These are phyloP conservation scores for Marmota monax DNA, from an alignment of 2,113 vertebrate genomes.

Conservation along the genomic window DNA sequence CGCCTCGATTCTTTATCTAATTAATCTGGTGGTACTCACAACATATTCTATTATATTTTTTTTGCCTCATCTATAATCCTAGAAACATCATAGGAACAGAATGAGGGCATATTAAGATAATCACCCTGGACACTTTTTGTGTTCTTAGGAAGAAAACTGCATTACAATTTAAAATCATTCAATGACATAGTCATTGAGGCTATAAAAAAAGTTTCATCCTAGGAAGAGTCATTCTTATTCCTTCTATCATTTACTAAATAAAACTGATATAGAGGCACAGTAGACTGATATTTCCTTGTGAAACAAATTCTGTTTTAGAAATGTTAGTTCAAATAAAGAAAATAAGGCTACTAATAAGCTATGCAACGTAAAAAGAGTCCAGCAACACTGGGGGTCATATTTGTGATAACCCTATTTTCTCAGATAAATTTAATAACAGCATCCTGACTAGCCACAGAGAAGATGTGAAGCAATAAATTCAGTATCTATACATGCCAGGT, in stretches of 20 bases:
- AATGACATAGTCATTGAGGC: neutral
- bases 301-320: neutral
- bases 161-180: slow-evolving; percentile 21
- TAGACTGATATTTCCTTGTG: neutral
- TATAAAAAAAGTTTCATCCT: neutral
- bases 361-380: neutral
- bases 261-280: neutral
- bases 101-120: neutral
- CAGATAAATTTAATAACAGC: neutral
- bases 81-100: neutral
- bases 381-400: neutral
- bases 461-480: neutral
- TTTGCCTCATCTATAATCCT: neutral
- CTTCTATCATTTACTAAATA: neutral
- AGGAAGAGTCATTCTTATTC: neutral
- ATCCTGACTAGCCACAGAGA: neutral
- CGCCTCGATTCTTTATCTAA: neutral
- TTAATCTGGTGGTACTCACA: neutral
- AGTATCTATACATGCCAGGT: neutral
- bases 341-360: neutral
- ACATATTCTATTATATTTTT: neutral
- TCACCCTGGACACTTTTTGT: neutral
- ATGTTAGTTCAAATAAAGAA: neutral
- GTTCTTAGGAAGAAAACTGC: neutral
- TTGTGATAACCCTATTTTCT: neutral